phyloP scores from a whole-genome alignment of 2,113 vertebrate species.

The Ursus arctos region DNA sequence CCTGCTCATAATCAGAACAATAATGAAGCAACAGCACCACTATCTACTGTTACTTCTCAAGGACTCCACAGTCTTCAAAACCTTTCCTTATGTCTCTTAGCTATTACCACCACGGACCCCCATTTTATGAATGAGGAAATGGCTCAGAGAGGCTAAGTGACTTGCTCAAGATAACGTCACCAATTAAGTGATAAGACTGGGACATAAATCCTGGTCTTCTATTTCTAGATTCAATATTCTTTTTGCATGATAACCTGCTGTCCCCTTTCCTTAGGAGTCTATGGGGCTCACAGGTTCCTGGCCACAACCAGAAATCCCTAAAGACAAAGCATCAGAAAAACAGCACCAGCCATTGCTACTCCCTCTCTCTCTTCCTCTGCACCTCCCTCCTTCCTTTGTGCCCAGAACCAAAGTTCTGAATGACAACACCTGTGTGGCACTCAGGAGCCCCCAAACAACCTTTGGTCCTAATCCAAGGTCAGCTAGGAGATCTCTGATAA shows the following conservation, averaged over 20 bases:
- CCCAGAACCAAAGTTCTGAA: neutral
- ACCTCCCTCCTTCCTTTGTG: neutral
- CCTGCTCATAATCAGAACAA: neutral
- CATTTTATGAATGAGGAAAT: slow-evolving; percentile 43
- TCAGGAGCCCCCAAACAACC: neutral
- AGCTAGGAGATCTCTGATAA: neutral
- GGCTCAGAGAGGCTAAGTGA: neutral
- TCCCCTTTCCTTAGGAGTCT: neutral
- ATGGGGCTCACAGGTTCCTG: neutral
- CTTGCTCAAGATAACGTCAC: neutral
- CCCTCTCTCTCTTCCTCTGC: too few relatives aligned
- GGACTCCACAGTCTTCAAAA: neutral
- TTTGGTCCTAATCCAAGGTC: neutral
- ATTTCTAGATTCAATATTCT: neutral
- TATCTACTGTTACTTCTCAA: neutral
- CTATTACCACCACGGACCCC: neutral
- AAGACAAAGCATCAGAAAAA: neutral
- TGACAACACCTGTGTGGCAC: neutral
- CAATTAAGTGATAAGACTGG: neutral
- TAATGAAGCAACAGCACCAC: neutral
- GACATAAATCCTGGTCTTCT: neutral
- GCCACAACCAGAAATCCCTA: neutral
- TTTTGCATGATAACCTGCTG: neutral
- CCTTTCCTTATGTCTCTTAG: slow-evolving; percentile 9
- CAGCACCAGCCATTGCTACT: neutral